Conservation (phyloP, 2,797 vertebrate species). For the Pteropus rufus region DNA sequence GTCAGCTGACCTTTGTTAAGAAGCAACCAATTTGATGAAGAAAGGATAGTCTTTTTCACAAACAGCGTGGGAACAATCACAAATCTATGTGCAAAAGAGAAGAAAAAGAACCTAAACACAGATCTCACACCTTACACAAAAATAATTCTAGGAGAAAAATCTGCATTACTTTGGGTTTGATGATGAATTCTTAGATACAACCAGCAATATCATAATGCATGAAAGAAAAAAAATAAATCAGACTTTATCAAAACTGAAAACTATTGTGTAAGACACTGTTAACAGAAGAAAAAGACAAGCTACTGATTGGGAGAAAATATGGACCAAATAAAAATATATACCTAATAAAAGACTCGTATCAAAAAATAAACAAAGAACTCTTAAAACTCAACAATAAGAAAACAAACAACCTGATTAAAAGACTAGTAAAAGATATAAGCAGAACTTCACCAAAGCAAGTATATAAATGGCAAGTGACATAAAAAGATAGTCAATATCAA, state of each 20-base stretch:
- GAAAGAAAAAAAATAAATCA: background rate
- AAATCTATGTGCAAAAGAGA: background rate
- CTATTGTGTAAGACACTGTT: background rate
- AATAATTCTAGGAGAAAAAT: background rate
- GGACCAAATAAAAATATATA: background rate
- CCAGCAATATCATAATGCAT: background rate
- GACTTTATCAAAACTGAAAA: background rate
- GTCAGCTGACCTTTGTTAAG: background rate
- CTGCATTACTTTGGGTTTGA: background rate
- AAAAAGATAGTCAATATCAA: background rate
- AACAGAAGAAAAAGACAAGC: background rate
- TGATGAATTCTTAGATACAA: background rate
- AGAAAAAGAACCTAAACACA: background rate
- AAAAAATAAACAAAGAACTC: background rate
- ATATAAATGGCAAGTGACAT: background rate
- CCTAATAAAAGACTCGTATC: background rate
- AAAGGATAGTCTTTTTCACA: background rate
- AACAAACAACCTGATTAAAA: background rate
- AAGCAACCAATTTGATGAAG: background rate
- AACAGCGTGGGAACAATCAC: background rate
- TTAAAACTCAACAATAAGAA: background rate
- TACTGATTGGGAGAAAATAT: background rate
- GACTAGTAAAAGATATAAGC: background rate
- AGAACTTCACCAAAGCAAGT: background rate
- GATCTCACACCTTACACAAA: background rate